Percentiles rank a stretch among this genome's conserved stretches.
Evolutionary conservation across 2,888 invertebrate genomes (phyloP).

Genomic region (Lasioglossum zephyrum): DNA sequence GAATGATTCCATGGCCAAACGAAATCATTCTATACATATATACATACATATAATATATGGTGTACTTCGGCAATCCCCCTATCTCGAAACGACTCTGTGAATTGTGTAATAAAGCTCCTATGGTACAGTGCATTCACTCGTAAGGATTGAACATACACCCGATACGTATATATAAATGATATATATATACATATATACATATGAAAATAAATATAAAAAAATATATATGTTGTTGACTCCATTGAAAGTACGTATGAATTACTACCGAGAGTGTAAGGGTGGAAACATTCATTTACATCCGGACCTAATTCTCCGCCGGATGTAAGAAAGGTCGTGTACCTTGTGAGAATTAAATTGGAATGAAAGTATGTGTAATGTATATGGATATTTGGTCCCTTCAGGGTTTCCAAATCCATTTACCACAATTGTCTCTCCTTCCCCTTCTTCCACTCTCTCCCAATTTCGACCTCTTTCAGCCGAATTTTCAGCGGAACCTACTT

Average conservation of each 20-base stretch:
- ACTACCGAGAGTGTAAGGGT: constrained; percentile 74
- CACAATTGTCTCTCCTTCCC: no score
- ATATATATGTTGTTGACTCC: constrained; percentile 83
- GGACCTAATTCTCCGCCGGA: no score
- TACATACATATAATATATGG: constrained; percentile 45
- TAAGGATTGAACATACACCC: constrained; percentile 78
- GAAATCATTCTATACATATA: constrained; percentile 18
- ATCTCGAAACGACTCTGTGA: constrained; percentile 68
- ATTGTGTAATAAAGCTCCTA: constrained; percentile 76
- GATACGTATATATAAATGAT: constrained; percentile 79
- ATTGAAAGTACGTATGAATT: constrained; percentile 83
- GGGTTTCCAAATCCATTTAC: no score
- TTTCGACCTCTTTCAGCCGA: no score
- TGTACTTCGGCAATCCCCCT: constrained; percentile 68
- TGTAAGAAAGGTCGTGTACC: constrained; percentile 78
- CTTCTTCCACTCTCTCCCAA: no score
- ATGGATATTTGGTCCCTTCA: no score
- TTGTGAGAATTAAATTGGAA: constrained; percentile 80
- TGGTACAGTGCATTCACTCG: constrained; percentile 79
- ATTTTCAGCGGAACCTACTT: no score
- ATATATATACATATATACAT: constrained; percentile 77
- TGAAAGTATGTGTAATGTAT: no score
- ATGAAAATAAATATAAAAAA: constrained; percentile 75
- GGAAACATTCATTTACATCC: constrained; percentile 50
- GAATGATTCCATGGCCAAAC: constrained; percentile 47